Evolutionary conservation across 2,113 vertebrate genomes (phyloP), one percentile per base, ranked within the genome.

Genomic region (Chascanopsetta lugubris): DNA sequence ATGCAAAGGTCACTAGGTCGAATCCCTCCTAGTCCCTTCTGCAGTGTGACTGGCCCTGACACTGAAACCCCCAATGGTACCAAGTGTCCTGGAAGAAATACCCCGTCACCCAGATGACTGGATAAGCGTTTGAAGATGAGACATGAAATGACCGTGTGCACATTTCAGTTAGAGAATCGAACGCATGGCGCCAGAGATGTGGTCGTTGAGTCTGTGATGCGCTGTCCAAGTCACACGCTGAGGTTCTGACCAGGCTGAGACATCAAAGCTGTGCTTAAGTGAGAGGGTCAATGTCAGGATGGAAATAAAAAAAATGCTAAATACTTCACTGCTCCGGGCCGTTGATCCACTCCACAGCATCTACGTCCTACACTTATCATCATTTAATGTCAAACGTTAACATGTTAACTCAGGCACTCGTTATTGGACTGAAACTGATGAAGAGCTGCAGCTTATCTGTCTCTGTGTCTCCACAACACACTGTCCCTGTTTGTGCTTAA

Each of bases 321-420:
- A 61, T 24, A n/a, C 34, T 43, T 22, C 7, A 17, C 25, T 18
- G 56, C 69, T 54, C 6, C 22, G n/a, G 56, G 51, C 40, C 24
- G 42, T 46, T 18, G 13, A 51, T 62, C 20, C 22, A 27, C 50
- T 69, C 20, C 27, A 48, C 20, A 46, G 3, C 38, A 49, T 60
- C 38, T 49, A 47, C 68, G 42, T 58, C 69, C 46, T 7, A 12
- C 38, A 34, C 66, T 42, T 24, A 46, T 72, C 50, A 61, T 75
- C 63, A 27, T 59, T 70, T 49, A 32, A 48, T 70, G 67, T 62
- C 57, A 70, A 38, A 67, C 51, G 69, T 65, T 77, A 69, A 22
- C 36, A 59, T 29, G 54, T 55, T 20, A 51, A 70, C 32, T 20
- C 47, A 4, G 26, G 30, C 40, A 58, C 45, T 48, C 36, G 38